phyloP scores from a whole-genome alignment of 1,140 invertebrate species.

The Tetramorium parvispinum region DNA sequence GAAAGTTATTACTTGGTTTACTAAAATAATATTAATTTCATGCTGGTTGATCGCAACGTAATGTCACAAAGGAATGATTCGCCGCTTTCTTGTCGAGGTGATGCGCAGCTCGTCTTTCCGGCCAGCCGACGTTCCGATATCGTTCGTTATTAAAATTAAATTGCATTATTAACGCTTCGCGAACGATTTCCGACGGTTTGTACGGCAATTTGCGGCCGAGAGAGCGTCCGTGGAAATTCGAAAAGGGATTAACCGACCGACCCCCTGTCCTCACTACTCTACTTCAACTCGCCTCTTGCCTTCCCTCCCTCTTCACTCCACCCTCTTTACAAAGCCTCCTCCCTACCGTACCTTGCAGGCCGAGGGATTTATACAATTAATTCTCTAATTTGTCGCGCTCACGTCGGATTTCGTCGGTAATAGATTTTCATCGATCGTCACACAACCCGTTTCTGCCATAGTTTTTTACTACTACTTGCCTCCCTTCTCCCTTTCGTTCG shows the following conservation, averaged over 20 bases:
- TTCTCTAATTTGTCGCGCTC: constrained; percentile 81
- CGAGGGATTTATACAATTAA: constrained; percentile 82
- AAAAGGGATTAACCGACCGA: constrained; percentile 78
- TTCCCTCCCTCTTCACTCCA: not conserved
- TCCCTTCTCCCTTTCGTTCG: not conserved
- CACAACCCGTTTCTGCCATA: constrained; percentile 48
- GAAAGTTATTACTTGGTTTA: constrained; percentile 5
- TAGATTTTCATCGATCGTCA: constrained; percentile 76
- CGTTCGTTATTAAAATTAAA: constrained; percentile 83
- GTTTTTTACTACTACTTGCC: not conserved
- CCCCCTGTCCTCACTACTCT: constrained; percentile 67
- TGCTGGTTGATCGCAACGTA: constrained; percentile 27
- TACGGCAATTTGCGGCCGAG: constrained; percentile 77
- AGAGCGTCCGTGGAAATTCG: constrained; percentile 77
- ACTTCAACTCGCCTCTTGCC: constrained; percentile 24
- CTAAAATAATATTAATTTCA: constrained; percentile 61
- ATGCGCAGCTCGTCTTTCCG: constrained; percentile 67
- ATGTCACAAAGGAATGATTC: constrained; percentile 51
- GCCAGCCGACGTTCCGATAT: constrained; percentile 63
- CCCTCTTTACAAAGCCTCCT: constrained; percentile 45
- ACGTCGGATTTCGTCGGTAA: constrained; percentile 80
- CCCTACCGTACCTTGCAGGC: constrained; percentile 68
- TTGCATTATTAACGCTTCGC: constrained; percentile 82
- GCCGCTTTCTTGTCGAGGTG: constrained; percentile 44
- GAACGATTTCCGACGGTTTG: constrained; percentile 79